A percentile compares a stretch with the other conserved stretches of the same genome.
These are phyloP conservation scores for Plecotus auritus DNA, from an alignment of 2,113 vertebrate genomes.

Conservation along the genomic window DNA sequence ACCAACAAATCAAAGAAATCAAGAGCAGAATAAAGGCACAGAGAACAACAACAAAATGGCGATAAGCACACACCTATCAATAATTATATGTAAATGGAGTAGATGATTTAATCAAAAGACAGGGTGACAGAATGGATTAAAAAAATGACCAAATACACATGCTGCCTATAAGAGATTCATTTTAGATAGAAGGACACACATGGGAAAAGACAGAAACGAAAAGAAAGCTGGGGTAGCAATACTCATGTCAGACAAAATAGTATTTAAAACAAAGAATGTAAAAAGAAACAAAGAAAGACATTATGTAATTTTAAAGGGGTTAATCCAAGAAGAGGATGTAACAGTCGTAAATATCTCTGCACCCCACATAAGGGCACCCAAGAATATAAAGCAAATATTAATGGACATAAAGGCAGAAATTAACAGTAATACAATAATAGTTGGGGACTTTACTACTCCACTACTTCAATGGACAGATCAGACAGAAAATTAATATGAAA, in stretches of 20 bases:
- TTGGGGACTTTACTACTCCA: neutral
- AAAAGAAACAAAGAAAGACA: neutral
- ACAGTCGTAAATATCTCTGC: neutral
- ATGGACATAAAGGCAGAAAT: neutral
- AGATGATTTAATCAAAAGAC: neutral
- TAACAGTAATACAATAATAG: neutral
- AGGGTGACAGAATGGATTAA: neutral
- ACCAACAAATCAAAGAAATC: neutral
- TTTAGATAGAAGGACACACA: neutral
- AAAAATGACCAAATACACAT: neutral
- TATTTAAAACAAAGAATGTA: neutral
- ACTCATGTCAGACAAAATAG: neutral
- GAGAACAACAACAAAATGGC: neutral
- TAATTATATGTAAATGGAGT: neutral
- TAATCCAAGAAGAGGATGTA: neutral
- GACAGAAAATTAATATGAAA: neutral
- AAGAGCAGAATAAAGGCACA: neutral
- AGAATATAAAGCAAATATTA: neutral
- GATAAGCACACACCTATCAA: neutral
- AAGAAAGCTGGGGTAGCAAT: neutral
- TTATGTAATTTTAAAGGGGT: neutral
- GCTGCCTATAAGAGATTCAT: neutral
- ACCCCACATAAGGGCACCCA: neutral
- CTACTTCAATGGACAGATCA: neutral
- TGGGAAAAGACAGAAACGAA: neutral